Evolutionary conservation across 2,888 invertebrate species (phyloP), one percentile per base, ranked within the genome.

Genomic region (Ormia ochracea): DNA sequence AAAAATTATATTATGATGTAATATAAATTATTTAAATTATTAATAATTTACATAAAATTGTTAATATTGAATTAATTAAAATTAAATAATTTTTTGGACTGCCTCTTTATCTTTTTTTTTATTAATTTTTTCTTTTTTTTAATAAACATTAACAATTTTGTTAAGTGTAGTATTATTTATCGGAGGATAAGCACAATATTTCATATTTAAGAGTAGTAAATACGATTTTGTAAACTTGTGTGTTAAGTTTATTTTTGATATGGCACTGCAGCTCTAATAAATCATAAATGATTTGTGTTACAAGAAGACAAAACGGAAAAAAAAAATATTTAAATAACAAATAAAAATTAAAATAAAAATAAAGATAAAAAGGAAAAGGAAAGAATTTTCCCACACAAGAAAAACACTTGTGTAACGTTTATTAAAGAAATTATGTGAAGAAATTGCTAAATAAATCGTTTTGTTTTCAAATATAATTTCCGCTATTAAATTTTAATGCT

Each of bases 181-280:
- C 70, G 33, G 9, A 41, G 23, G 19, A 43, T 73, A 73, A 54
- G 7, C 38, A 54, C 14, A 43, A 73, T 73, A 63, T 56, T 58
- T 66, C 48, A 58, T 66, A 58, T 50, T 48, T 33, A 41, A 41
- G 17, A 68, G 52, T 45, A 56, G 65, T 56, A 41, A 50, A 65
- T 21, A 65, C n/a, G n/a, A 45, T 54, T 63, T 73, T 43, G 41
- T 48, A 48, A 10, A 58, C 41, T 17, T 6, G 4, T 28, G 38
- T 72, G 45, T 61, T 63, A 66, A 63, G 61, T 56, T 66, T 50
- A 63, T 43, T 43, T 63, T 14, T 61, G 61, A 38, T 63, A 63
- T 76, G 48, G 31, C 56, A 76, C 28, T 80, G 75, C 79, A 76
- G 75, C 61, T 56, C 56, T 63, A 59, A 80, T 80, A 80, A 73